phyloP scores from a whole-genome alignment of 2,113 vertebrate species.

The Chaetops frenatus region DNA sequence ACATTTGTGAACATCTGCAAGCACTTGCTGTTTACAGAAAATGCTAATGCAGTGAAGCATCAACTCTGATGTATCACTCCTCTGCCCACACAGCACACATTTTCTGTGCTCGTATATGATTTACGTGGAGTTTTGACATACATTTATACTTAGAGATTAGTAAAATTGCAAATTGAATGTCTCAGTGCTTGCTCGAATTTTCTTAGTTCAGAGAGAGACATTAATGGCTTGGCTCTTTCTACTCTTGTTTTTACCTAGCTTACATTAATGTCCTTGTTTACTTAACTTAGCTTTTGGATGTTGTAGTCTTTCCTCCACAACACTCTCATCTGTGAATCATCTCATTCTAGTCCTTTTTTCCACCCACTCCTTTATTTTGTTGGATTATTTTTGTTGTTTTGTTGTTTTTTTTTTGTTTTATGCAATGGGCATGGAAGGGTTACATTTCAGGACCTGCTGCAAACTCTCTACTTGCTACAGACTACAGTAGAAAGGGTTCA shows the following conservation, averaged over 20 bases:
- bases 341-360: neutral
- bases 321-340: neutral
- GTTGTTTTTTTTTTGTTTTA: neutral
- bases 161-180: neutral
- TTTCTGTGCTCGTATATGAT: neutral
- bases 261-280: neutral
- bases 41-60: too few relatives aligned
- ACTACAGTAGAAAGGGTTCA: neutral
- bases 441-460: neutral
- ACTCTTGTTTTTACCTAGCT: neutral
- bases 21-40: neutral
- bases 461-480: neutral
- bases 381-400: neutral
- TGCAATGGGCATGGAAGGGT: neutral
- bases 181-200: neutral
- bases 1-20: neutral
- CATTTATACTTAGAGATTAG: neutral
- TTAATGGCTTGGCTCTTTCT: neutral
- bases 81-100: neutral
- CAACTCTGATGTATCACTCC: neutral
- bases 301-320: neutral
- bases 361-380: neutral
- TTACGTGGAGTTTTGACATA: neutral
- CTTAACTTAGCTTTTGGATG: neutral
- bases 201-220: neutral